Evolutionary conservation across 2,888 invertebrate species (phyloP), one percentile per base, ranked within the genome.

Genomic region (Lithosia quadra): DNA sequence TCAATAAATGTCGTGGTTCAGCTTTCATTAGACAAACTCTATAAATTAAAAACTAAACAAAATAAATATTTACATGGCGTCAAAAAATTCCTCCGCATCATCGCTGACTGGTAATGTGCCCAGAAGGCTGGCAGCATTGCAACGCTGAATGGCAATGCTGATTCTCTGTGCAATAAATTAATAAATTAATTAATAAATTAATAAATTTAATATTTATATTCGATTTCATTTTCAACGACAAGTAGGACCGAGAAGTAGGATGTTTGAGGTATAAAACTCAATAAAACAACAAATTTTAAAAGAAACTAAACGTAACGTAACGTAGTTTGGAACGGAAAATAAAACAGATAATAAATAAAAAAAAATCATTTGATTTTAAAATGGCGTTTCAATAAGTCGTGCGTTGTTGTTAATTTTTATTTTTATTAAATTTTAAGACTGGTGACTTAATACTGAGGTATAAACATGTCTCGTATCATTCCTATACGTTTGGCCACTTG

Each of bases 301-400:
- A 22, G 24, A 15, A 13, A 86, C 84, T 73, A 77, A 90, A 88
- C 86, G 84, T 18, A 43, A 8, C n/a, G 43, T 43, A 49, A 49
- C n/a, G n/a, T 18, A n/a, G 8, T 49, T 49, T 58, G 77, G 71
- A 66, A 65, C 63, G 71, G 71, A 69, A 76, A 78, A 71, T 39
- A 74, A 66, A 64, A 67, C 28, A 28, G n/a, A 28, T 28, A 28
- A 28, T 4, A 28, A 28, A 28, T 28, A 76, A 69, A 68, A 75
- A 71, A 75, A 36, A 63, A 63, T 1, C 67, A 77, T 69, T 77
- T 69, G 63, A 60, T 87, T 87, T 78, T 88, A 94, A 94, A 92
- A 94, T 94, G 94, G 94, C 93, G 91, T 88, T 87, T 85, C 85
- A 86, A 68, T 94, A 90, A 88, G 90, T 86, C 88, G 91, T 89